Percentiles rank a stretch among this genome's conserved stretches.
These are phyloP conservation scores for Amniataba percoides DNA, from an alignment of 2,797 vertebrate species.

Conservation along the genomic window DNA sequence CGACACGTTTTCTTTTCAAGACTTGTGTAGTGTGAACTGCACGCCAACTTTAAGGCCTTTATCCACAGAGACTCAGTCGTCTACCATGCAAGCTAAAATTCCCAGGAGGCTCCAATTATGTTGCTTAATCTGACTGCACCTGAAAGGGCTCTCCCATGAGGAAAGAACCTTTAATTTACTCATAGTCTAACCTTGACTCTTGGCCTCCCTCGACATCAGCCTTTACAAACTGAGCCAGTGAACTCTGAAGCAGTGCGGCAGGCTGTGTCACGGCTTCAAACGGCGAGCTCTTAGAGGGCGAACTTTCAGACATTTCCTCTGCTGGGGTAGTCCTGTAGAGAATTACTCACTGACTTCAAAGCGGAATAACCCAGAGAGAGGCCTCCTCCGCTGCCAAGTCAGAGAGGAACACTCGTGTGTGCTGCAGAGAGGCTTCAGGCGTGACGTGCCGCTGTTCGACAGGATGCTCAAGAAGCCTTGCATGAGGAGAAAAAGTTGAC, in stretches of 20 bases:
- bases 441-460: slow-evolving; percentile 72
- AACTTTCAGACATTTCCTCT: slow-evolving; percentile 74
- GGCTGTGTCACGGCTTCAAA: slow-evolving; percentile 60
- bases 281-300: slow-evolving; percentile 48
- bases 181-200: slow-evolving; percentile 35
- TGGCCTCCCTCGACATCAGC: slow-evolving; percentile 3
- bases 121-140: background rate
- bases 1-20: background rate
- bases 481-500: slow-evolving; percentile 57
- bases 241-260: slow-evolving; percentile 50
- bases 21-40: background rate
- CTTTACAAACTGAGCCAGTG: slow-evolving; percentile 26
- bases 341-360: slow-evolving; percentile 84
- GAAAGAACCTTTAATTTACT: slow-evolving; percentile 28
- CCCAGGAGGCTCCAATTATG: background rate
- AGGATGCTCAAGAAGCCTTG: slow-evolving; percentile 59
- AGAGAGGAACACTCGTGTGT: slow-evolving; percentile 57
- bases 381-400: slow-evolving; percentile 57
- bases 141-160: background rate
- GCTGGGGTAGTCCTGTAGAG: slow-evolving; percentile 69
- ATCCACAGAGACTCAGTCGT: background rate
- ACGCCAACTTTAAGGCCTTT: background rate
- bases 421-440: slow-evolving; percentile 48
- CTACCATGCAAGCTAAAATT: background rate
- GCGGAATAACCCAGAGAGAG: slow-evolving; percentile 64